These are phyloP conservation scores for Tolmerus cingulatus DNA, from an alignment of 2,888 invertebrate species.

Conservation along the genomic window DNA sequence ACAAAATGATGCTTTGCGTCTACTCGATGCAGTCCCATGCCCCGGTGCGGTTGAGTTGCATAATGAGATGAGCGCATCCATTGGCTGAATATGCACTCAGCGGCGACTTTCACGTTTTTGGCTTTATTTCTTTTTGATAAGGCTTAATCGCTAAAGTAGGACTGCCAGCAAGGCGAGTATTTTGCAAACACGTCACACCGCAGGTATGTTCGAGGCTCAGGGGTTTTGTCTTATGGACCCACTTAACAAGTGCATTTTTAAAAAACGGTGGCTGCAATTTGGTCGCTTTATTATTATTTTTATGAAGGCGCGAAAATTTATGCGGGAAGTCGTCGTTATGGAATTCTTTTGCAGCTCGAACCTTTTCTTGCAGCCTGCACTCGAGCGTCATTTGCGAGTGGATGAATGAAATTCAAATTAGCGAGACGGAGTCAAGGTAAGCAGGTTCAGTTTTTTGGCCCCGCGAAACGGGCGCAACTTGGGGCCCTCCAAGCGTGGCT, in stretches of 20 bases:
- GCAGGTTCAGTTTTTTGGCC: not conserved
- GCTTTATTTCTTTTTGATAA: not conserved
- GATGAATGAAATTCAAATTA: constrained; percentile 11
- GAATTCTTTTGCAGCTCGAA: not conserved
- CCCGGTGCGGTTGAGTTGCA: not conserved
- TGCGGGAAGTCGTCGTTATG: not conserved
- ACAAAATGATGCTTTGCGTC: not conserved
- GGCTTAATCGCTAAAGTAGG: not conserved
- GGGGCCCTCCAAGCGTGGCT: not conserved
- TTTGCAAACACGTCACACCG: not conserved
- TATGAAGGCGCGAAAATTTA: not conserved
- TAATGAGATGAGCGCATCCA: not conserved
- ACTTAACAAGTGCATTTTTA: not conserved
- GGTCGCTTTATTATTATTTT: not conserved
- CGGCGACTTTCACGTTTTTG: not conserved
- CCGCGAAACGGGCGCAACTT: not conserved
- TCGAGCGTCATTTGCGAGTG: not conserved
- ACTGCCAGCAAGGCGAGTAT: not conserved
- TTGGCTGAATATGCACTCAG: not conserved
- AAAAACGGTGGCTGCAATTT: not conserved
- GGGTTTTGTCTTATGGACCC: not conserved
- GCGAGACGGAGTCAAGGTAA: constrained; percentile 2
- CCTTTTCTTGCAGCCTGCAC: not conserved
- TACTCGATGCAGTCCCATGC: not conserved
- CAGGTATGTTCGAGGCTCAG: not conserved